Evolutionary conservation across 1,140 invertebrate genomes (phyloP).

Genomic region (Brachionus plicatilis): DNA sequence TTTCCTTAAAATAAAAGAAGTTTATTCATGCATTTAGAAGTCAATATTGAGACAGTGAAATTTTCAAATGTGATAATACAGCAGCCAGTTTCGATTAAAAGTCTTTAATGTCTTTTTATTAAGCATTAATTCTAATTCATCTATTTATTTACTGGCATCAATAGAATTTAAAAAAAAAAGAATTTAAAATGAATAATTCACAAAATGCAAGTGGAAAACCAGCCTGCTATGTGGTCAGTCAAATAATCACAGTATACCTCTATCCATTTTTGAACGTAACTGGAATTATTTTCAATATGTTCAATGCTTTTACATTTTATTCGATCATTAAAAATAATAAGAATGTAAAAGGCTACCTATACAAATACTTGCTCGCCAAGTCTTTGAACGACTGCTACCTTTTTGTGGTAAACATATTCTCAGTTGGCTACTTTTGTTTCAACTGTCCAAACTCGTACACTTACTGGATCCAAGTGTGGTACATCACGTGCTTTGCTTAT

Average conservation of each 20-base stretch:
- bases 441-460: background rate
- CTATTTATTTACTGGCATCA: background rate
- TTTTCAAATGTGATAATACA: background rate
- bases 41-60: background rate
- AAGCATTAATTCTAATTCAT: background rate
- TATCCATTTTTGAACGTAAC: background rate
- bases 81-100: background rate
- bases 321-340: slow-evolving; percentile 8
- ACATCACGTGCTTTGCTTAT: background rate
- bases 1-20: background rate
- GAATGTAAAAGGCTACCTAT: background rate
- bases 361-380: background rate
- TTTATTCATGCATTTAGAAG: background rate
- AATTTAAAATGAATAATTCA: background rate
- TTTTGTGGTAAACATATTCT: background rate
- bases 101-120: background rate
- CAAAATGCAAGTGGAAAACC: background rate
- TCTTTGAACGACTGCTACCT: background rate
- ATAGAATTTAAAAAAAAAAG: background rate
- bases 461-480: slow-evolving; percentile 6
- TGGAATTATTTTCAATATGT: background rate
- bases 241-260: background rate
- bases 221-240: background rate
- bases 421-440: background rate
- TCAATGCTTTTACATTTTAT: slow-evolving; percentile 2